Conservation (phyloP, 1,140 invertebrate genomes). For the Conus ventricosus region DNA sequence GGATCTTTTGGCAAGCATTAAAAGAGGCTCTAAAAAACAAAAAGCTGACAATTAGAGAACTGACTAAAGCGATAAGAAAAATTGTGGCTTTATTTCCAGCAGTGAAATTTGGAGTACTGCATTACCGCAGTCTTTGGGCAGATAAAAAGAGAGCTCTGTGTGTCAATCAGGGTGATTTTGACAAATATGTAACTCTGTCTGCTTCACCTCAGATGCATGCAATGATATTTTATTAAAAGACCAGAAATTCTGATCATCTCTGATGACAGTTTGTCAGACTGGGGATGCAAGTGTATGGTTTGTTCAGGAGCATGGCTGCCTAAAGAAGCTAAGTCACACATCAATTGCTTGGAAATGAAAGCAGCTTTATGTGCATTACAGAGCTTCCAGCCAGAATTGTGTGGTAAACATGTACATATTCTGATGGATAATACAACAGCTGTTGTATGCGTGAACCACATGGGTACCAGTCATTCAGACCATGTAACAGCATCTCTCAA, state of each 20-base stretch:
- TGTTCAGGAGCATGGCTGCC: conserved; percentile 1
- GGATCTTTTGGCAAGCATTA: not conserved
- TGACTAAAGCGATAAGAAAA: not conserved
- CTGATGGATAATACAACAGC: conserved; percentile 7
- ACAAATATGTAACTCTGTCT: too few species aligned
- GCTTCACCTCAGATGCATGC: not conserved
- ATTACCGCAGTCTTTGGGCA: not conserved
- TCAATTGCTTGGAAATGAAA: not conserved
- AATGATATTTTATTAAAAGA: not conserved
- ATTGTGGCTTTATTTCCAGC: not conserved
- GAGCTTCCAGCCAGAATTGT: not conserved
- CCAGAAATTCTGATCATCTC: not conserved
- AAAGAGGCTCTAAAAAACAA: not conserved
- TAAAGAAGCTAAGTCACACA: not conserved
- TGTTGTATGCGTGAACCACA: not conserved
- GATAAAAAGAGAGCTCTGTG: not conserved
- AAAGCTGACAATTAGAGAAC: not conserved
- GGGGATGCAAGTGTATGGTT: not conserved
- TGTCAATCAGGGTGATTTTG: not conserved
- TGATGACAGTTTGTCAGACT: not conserved
- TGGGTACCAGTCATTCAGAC: not conserved
- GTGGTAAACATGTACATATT: not conserved
- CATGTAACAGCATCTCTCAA: not conserved
- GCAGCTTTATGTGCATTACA: not conserved
- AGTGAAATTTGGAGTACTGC: conserved; percentile 1